Evolutionary conservation across 2,797 vertebrate species (phyloP).

Genomic region (Sciurus carolinensis): DNA sequence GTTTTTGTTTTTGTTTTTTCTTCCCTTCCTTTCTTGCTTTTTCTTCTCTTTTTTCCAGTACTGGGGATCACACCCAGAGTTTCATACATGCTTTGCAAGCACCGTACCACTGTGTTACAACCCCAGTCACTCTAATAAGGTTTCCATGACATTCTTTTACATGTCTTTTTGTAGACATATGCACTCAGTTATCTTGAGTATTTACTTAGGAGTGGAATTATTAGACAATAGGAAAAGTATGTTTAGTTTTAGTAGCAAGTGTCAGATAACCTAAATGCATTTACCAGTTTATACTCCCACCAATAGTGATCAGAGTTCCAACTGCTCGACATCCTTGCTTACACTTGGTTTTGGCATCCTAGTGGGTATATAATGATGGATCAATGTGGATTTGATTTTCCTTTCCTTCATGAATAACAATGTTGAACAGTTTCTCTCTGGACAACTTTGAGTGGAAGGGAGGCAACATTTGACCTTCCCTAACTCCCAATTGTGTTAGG

Average conservation of each 20-base stretch:
- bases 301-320: neutral
- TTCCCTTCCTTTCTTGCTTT: too few relatives aligned
- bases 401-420: constrained; percentile 29
- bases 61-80: too few relatives aligned
- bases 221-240: neutral
- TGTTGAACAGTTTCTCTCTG: neutral
- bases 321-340: neutral
- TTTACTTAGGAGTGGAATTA: too few relatives aligned
- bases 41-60: too few relatives aligned
- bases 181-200: too few relatives aligned
- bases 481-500: too few relatives aligned
- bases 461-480: neutral
- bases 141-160: neutral
- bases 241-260: neutral
- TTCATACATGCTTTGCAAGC: too few relatives aligned
- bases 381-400: constrained; percentile 27
- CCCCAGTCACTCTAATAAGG: neutral
- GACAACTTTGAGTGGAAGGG: neutral
- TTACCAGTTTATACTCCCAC: neutral
- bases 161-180: neutral
- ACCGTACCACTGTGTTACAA: neutral
- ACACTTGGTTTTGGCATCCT: neutral
- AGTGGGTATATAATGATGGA: neutral
- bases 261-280: neutral
- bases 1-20: too few relatives aligned